These are phyloP conservation scores for Limnephilus marmoratus DNA, from an alignment of 2,888 invertebrate genomes.

Conservation along the genomic window DNA sequence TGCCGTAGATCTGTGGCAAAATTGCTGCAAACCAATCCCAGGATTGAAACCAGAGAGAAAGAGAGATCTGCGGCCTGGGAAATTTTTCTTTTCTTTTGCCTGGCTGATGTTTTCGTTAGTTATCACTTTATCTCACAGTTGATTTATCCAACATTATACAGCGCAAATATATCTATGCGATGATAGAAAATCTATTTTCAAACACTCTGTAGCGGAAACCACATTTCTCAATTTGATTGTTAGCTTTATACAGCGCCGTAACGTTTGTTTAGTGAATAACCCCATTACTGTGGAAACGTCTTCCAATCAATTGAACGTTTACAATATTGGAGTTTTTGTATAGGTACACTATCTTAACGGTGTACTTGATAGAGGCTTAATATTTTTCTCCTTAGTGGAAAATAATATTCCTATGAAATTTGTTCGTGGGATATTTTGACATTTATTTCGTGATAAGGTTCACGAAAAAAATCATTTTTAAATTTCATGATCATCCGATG, in stretches of 20 bases:
- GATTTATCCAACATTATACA: not conserved
- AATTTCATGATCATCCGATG: not conserved
- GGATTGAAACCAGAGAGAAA: too few relatives aligned
- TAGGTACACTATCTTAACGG: not conserved
- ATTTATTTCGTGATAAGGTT: not conserved
- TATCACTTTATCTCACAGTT: not conserved
- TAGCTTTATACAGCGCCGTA: not conserved
- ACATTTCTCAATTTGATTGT: not conserved
- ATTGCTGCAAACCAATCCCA: too few relatives aligned
- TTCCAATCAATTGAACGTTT: constrained; percentile 2
- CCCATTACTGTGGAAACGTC: not conserved
- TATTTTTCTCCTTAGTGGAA: not conserved
- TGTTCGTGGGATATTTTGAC: not conserved
- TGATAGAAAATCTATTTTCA: not conserved
- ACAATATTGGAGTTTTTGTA: not conserved
- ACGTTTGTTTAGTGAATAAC: not conserved
- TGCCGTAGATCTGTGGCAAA: not conserved
- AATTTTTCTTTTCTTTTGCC: not conserved
- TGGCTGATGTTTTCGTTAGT: not conserved
- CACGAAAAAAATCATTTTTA: not conserved
- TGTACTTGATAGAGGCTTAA: not conserved
- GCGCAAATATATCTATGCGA: not conserved
- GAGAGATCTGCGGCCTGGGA: too few relatives aligned
- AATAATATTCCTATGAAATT: not conserved
- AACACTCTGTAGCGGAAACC: not conserved